Evolutionary conservation across 2,888 invertebrate genomes (phyloP), one percentile per base, ranked within the genome.

Genomic region (Electrophaes corylata): DNA sequence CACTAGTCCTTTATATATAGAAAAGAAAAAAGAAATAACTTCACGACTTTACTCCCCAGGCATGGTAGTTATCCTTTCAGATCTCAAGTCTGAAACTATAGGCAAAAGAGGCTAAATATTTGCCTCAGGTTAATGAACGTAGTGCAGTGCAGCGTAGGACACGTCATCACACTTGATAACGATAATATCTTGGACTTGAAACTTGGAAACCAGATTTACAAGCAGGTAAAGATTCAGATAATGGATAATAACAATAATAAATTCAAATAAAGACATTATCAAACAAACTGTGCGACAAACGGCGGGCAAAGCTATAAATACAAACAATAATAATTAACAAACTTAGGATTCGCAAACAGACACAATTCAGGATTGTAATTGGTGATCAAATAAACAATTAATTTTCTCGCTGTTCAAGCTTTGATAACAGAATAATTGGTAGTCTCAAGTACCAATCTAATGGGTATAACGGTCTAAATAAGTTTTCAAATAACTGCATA

Each of bases 361-460:
- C 60, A 64, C 60, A 62, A 64, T 64, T 62, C 29, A 60, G 41
- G 57, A 62, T 64, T 64, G 57, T 62, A 64, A 66, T 64, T 59
- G 58, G 55, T 33, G 47, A 59, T 61, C 54, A 66, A 60, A 66
- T 64, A 62, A 62, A 66, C 62, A 64, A 66, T 62, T 64, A 66
- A 59, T 66, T 57, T 47, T 51, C 53, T 19, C 62, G 54, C 60
- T 66, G 66, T 59, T 57, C 57, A 57, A 64, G 53, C 60, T 58
- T 12, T 59, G 64, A 64, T 62, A 64, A 57, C 66, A 39, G 19
- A 56, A 49, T 64, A 64, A 64, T 59, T 66, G 62, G 60, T 54
- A 50, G 48, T 40, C 35, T 47, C 47, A 40, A 48, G 35, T 53
- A 49, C 1, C n/a, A 12, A 20, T 20, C 20, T 20, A 20, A 20